A percentile compares a stretch with the other conserved stretches of the same genome.
These are phyloP conservation scores for Cantharis lateralis DNA, from an alignment of 2,888 invertebrate species.

Conservation along the genomic window DNA sequence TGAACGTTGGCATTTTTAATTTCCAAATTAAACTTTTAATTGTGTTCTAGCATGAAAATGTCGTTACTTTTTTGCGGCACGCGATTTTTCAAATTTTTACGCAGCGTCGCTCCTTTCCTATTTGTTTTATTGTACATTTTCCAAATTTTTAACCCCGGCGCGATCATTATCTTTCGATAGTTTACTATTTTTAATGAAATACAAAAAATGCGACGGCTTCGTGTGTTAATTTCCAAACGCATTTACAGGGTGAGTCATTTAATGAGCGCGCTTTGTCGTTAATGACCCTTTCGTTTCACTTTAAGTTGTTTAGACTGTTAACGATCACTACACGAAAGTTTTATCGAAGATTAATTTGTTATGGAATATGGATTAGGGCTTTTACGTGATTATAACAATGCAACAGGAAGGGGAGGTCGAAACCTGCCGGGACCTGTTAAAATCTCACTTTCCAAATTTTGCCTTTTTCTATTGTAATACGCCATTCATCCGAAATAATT, in stretches of 20 bases:
- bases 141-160: background rate
- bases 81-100: background rate
- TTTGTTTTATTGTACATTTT: background rate
- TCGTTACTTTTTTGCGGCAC: background rate
- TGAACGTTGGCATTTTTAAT: background rate
- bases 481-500: background rate
- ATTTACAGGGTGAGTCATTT: background rate
- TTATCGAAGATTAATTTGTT: background rate
- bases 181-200: background rate
- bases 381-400: background rate
- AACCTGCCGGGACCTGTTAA: background rate
- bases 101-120: background rate
- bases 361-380: background rate
- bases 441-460: background rate
- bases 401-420: background rate
- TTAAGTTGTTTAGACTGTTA: background rate
- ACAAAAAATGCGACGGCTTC: background rate
- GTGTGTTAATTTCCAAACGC: background rate
- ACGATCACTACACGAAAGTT: background rate
- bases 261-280: background rate
- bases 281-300: background rate
- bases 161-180: background rate
- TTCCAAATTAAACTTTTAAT: background rate
- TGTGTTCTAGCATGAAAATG: background rate
- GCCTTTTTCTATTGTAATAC: background rate